Percentiles rank a stretch among this genome's conserved stretches.
Conservation (phyloP, 2,113 vertebrate species). For the Sinosuthora webbiana region DNA sequence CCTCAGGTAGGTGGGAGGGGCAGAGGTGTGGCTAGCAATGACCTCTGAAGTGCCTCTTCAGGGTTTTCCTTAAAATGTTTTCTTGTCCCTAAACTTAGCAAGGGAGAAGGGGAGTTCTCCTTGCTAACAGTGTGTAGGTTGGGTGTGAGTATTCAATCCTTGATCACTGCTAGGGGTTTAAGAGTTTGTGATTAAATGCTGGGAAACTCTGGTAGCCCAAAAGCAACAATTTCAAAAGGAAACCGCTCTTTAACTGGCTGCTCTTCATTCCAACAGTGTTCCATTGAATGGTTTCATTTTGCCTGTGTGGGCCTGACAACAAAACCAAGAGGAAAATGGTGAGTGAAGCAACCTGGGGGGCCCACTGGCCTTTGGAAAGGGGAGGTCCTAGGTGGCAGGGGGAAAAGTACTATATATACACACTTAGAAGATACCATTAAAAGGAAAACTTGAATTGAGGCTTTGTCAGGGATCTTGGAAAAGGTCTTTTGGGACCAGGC, state of each 20-base stretch:
- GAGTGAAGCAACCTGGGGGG: constrained; percentile 45
- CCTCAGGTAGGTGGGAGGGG: background rate
- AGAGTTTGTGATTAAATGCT: background rate
- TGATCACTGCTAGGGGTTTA: background rate
- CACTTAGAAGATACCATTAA: background rate
- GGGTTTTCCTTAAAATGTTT: background rate
- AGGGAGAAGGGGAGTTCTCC: background rate
- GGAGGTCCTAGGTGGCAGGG: background rate
- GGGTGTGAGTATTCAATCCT: background rate
- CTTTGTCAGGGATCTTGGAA: background rate
- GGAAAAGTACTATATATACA: background rate
- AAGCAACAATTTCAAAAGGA: background rate
- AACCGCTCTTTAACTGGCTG: background rate
- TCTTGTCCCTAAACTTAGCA: background rate
- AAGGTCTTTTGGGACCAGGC: background rate
- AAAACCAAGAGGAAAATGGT: constrained; percentile 99
- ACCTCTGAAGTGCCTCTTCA: background rate
- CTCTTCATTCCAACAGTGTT: constrained; percentile 80
- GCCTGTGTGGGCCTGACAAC: constrained; percentile 95
- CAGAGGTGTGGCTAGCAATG: background rate
- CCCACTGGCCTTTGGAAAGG: background rate
- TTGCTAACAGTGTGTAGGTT: background rate
- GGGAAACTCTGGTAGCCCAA: background rate
- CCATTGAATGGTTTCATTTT: constrained; percentile 99
- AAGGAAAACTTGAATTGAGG: background rate